Evolutionary conservation across 1,140 invertebrate genomes (phyloP).

Genomic region (Bombus polaris): DNA sequence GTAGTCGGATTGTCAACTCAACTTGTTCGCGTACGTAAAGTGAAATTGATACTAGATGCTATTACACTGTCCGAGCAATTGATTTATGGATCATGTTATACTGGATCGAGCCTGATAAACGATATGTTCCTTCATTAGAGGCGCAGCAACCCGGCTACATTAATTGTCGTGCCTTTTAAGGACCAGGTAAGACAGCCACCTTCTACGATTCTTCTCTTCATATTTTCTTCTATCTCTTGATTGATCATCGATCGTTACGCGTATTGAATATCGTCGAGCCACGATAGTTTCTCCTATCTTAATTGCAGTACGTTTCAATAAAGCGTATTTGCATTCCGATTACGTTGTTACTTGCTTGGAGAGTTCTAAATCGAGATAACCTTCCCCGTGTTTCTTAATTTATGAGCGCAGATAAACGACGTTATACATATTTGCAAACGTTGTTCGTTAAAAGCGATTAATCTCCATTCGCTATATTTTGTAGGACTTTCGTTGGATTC

Average conservation of each 20-base stretch:
- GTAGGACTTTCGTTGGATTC: too few species aligned
- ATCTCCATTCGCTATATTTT: not conserved
- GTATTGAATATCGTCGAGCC: constrained; percentile 1
- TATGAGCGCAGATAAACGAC: not conserved
- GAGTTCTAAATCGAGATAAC: not conserved
- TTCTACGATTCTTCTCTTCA: not conserved
- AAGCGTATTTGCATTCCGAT: constrained; percentile 5
- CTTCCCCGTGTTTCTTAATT: not conserved
- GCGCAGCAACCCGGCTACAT: constrained; percentile 3
- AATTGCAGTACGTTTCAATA: constrained; percentile 21
- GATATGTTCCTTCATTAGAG: constrained; percentile 44
- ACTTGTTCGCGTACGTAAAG: not conserved
- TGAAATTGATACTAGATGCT: constrained; percentile 18
- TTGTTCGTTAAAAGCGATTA: not conserved
- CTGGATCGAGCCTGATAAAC: constrained; percentile 38
- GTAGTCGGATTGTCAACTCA: constrained; percentile 1
- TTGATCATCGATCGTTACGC: not conserved
- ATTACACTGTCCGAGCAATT: constrained; percentile 35
- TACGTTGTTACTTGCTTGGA: not conserved
- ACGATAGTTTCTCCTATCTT: not conserved
- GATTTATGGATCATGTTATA: constrained; percentile 57
- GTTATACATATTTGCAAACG: not conserved
- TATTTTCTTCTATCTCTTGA: not conserved
- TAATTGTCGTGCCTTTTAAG: constrained; percentile 32
- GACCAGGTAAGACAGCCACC: not conserved